Conservation (phyloP, 1,140 invertebrate genomes). For the Lucilia sericata region DNA sequence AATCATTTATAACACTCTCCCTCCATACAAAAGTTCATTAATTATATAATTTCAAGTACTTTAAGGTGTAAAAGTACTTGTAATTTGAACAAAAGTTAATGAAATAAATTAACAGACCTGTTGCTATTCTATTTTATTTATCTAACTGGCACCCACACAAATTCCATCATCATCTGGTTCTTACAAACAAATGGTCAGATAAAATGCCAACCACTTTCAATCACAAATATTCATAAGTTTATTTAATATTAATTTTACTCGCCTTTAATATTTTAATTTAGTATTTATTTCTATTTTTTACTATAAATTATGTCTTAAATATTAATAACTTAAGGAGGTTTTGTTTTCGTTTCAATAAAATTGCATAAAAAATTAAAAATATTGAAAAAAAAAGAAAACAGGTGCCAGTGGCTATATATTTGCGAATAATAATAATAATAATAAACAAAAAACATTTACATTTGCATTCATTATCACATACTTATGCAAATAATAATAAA, state of each 20-base stretch:
- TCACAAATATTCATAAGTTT: not conserved
- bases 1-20: too few relatives aligned
- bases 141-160: not conserved
- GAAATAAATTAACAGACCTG: not conserved
- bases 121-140: not conserved
- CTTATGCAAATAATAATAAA: not conserved
- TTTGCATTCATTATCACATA: slow-evolving; percentile 2
- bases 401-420: not conserved
- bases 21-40: too few relatives aligned
- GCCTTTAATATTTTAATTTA: not conserved
- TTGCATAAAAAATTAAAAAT: not conserved
- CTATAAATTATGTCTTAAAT: not conserved
- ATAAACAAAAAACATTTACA: not conserved
- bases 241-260: not conserved
- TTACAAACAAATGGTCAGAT: not conserved
- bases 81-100: not conserved
- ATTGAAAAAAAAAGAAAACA: not conserved
- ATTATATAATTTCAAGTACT: too few relatives aligned
- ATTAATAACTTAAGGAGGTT: slow-evolving; percentile 5
- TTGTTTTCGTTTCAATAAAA: not conserved
- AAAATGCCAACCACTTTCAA: not conserved
- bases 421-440: slow-evolving; percentile 1
- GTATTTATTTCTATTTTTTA: not conserved
- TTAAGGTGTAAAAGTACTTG: not conserved
- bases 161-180: not conserved